Percentiles rank a stretch among this genome's conserved stretches.
These are phyloP conservation scores for Labroides dimidiatus DNA, from an alignment of 2,797 vertebrate genomes.

Conservation along the genomic window DNA sequence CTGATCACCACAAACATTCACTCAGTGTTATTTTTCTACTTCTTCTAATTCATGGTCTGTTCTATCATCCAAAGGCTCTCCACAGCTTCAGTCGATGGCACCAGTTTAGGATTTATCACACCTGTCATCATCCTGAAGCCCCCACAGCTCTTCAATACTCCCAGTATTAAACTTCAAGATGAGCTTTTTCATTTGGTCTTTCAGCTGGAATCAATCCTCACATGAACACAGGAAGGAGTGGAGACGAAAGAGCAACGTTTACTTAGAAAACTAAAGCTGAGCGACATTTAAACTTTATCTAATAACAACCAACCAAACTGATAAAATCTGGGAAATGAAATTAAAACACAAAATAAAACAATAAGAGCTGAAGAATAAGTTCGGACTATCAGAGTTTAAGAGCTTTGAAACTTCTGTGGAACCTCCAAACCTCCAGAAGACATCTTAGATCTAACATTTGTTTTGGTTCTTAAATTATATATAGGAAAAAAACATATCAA, in stretches of 20 bases:
- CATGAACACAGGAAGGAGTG: not conserved
- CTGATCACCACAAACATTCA: slow-evolving; percentile 35
- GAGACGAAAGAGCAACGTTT: slow-evolving; percentile 5
- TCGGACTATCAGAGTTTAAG: not conserved
- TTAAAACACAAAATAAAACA: slow-evolving; percentile 5
- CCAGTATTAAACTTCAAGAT: slow-evolving; percentile 40
- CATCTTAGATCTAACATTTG: no score
- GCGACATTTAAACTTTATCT: slow-evolving; percentile 40
- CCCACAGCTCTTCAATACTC: slow-evolving; percentile 51
- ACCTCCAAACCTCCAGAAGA: no score
- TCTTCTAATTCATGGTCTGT: slow-evolving; percentile 50
- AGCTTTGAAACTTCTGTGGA: not conserved
- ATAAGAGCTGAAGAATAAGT: not conserved
- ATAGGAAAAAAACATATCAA: no score
- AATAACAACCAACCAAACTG: slow-evolving; percentile 15
- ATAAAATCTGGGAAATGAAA: slow-evolving; percentile 4
- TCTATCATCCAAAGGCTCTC: slow-evolving; percentile 1
- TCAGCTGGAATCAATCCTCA: slow-evolving; percentile 40
- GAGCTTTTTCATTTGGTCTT: slow-evolving; percentile 39
- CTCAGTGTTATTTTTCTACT: slow-evolving; percentile 25
- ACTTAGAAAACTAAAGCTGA: slow-evolving; percentile 12
- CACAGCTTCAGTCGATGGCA: slow-evolving; percentile 45
- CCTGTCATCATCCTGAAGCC: slow-evolving; percentile 28
- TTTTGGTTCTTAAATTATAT: no score
- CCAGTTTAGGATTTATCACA: slow-evolving; percentile 51